Conservation (phyloP, 2,888 invertebrate species). For the Caenorhabditis sp. region DNA sequence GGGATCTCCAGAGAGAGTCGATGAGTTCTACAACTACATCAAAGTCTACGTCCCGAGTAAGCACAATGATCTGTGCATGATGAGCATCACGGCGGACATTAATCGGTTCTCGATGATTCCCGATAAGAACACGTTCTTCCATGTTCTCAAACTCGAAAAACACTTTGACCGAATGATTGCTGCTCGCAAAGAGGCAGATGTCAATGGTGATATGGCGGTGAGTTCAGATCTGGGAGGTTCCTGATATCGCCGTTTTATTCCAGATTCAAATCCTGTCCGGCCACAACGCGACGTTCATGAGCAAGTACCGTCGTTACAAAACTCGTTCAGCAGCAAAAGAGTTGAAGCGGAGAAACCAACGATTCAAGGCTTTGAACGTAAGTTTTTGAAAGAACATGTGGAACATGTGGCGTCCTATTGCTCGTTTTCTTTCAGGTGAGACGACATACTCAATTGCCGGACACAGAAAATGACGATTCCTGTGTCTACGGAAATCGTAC, state of each 20-base stretch:
- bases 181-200: conserved; percentile 18
- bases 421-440: conserved; percentile 30
- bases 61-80: conserved; percentile 59
- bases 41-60: conserved; percentile 47
- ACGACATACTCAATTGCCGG: conserved; percentile 43
- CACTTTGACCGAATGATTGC: conserved; percentile 57
- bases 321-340: conserved; percentile 44
- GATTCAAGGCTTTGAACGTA: conserved; percentile 52
- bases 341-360: conserved; percentile 42
- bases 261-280: conserved; percentile 58
- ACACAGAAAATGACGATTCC: conserved; percentile 7
- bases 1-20: conserved; percentile 50
- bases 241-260: not conserved
- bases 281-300: conserved; percentile 53
- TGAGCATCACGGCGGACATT: conserved; percentile 59
- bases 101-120: conserved; percentile 55
- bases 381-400: conserved; percentile 24
- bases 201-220: conserved; percentile 57
- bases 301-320: conserved; percentile 53
- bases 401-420: not conserved
- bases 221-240: conserved; percentile 1
- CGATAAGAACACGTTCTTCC: conserved; percentile 55
- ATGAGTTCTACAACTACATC: conserved; percentile 55
- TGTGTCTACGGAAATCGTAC: not conserved
- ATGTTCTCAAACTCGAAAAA: conserved; percentile 53